These are phyloP conservation scores for Acanthosepion esculentum DNA, from an alignment of 2,888 invertebrate species.

Conservation along the genomic window DNA sequence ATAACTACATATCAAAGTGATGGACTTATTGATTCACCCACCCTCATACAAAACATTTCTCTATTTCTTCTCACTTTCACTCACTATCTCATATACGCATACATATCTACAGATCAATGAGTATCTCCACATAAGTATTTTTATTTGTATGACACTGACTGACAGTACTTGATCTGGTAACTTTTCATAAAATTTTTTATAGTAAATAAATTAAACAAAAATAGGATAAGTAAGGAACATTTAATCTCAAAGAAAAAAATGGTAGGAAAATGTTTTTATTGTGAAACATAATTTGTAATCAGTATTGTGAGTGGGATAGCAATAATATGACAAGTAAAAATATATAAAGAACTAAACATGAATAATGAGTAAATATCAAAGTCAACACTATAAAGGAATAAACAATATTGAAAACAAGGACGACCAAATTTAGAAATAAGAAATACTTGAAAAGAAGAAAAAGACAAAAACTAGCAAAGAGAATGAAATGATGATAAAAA, in stretches of 20 bases:
- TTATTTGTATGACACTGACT: not conserved
- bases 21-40: not conserved
- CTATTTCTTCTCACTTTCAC: not conserved
- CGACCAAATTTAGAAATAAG: not conserved
- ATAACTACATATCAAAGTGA: not conserved
- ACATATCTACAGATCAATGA: not conserved
- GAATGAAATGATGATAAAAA: not conserved
- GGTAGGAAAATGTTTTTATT: not conserved
- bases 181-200: not conserved
- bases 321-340: not conserved
- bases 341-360: not conserved
- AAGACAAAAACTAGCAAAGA: not conserved
- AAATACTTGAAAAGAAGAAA: not conserved
- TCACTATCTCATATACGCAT: not conserved
- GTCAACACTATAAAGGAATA: not conserved
- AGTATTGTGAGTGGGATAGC: not conserved
- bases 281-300: not conserved
- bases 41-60: not conserved
- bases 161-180: not conserved
- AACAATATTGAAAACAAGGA: not conserved
- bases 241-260: not conserved
- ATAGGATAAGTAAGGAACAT: not conserved
- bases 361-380: not conserved
- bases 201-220: not conserved
- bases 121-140: not conserved